These are phyloP conservation scores for Leucophora obtusa DNA, from an alignment of 2,888 invertebrate species.

Conservation along the genomic window DNA sequence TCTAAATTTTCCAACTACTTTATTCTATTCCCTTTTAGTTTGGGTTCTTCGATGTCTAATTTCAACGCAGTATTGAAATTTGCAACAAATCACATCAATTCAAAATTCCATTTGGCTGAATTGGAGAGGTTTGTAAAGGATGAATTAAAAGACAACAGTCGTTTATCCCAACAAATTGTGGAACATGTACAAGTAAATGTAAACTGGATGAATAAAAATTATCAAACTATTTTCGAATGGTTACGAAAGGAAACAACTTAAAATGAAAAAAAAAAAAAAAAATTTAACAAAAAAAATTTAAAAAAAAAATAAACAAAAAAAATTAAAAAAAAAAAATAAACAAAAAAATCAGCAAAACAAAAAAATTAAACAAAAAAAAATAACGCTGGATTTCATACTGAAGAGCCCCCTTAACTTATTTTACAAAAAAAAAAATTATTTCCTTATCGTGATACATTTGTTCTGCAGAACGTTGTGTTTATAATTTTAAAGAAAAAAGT, in stretches of 20 bases:
- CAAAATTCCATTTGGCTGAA: constrained; percentile 87
- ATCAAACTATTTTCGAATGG: constrained; percentile 87
- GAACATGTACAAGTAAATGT: constrained; percentile 90
- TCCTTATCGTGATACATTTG: too few relatives aligned
- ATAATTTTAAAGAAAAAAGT: too few relatives aligned
- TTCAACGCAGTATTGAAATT: constrained; percentile 86
- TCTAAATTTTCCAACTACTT: not conserved
- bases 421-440: too few relatives aligned
- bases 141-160: constrained; percentile 83
- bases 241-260: constrained; percentile 76
- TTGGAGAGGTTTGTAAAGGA: constrained; percentile 84
- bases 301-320: too few relatives aligned
- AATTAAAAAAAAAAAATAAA: too few relatives aligned
- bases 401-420: too few relatives aligned
- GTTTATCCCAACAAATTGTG: constrained; percentile 88
- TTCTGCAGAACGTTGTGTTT: too few relatives aligned
- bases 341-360: too few relatives aligned
- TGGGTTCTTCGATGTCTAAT: constrained; percentile 85
- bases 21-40: constrained; percentile 78
- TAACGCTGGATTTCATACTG: too few relatives aligned
- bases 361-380: too few relatives aligned
- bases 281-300: too few relatives aligned
- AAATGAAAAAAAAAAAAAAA: too few relatives aligned
- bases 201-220: constrained; percentile 89
- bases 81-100: constrained; percentile 86